Evolutionary conservation across 2,113 vertebrate genomes (phyloP), one percentile per base, ranked within the genome.

Genomic region (Echinops telfairi): DNA sequence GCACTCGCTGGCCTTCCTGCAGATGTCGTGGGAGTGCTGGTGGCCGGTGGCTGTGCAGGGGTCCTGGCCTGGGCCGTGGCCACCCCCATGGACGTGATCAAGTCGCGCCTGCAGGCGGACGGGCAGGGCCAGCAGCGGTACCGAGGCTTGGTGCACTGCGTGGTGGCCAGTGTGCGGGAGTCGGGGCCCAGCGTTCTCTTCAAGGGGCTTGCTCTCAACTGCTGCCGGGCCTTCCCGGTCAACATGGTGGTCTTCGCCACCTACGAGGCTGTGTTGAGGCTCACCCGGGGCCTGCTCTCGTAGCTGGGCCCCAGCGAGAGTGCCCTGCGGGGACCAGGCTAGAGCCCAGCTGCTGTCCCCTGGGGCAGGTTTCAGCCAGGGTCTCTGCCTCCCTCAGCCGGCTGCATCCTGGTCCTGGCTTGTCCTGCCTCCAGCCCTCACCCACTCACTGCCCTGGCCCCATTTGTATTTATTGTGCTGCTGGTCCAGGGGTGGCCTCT

Each of bases 81-180:
- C 27, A 99, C 99, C 0, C 99, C 99, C 64, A 98, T 99, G 99
- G 99, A 99, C 4, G 99, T 99, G 95, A 98, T 99, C 96, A 99
- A 99, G 94, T 98, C 99, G 0, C 98, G 99, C 12, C 97, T 99
- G 95, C 99, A 99, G 96, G 97, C 95, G 16, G 99, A 99, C 0
- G 98, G 98, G 9, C 95, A 75, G 0, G 97, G 97, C 9, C 97
- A 97, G 89, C 97, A 90, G 92, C 98, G 96, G 53, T 99, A 99
- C 97, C 98, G 85, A 70, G 99, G 99, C 64, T 98, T 99, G 7
- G 6, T 98, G 10, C 99, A 99, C 96, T 99, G 99, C 7, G 68
- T 98, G 38, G 94, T 95, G 16, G 97, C 98, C 93, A 99, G 99
- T 0, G 93, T 98, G 66, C 98, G 97, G 27, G 93, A 97, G 79